Evolutionary conservation across 2,888 invertebrate genomes (phyloP), one percentile per base, ranked within the genome.

Genomic region (Sialis fuliginosa): DNA sequence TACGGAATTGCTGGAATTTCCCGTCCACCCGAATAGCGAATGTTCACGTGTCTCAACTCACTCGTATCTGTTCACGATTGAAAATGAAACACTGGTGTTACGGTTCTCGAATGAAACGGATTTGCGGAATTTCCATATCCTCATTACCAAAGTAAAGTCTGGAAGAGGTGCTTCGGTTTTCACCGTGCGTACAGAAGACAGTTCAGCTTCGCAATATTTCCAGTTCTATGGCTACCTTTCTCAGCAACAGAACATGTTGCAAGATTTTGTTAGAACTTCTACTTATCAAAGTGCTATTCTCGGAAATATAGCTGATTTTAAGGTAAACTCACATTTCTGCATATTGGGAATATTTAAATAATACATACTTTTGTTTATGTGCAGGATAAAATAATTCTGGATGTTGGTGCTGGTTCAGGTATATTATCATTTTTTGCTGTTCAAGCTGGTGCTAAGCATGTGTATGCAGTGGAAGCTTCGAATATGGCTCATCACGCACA

Each of bases 221-320:
- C 95, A 97, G 74, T 98, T 98, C 68, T 98, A 98, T 68, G 96
- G 97, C 53, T 97, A 96, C 69, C 70, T 98, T 55, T 95, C 95
- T 48, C 98, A 98, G 64, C 98, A 98, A 67, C 98, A 98, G 68
- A 98, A 98, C 63, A 98, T 98, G 97, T 88, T 98, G 87, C 97
- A 98, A 70, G 98, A 98, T 66, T 98, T 92, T 66, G 90, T 97
- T 53, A 75, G 98, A 56, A 98, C 98, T 42, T 91, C 93, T 61
- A 97, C 97, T 48, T 98, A 98, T 67, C 97, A 98, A 67, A 79
- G 90, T 58, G 97, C 98, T 48, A 95, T 98, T 63, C 71, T 95
- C 52, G 82, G 87, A 47, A 98, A 98, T 68, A 72, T 87, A 47
- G 77, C 80, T 49, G 97, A 98, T 65, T 98, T 97, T 66, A 77